Base-by-base conservation (phyloP, 2,113 vertebrate genomes). In the Sturnira hondurensis region DNA sequence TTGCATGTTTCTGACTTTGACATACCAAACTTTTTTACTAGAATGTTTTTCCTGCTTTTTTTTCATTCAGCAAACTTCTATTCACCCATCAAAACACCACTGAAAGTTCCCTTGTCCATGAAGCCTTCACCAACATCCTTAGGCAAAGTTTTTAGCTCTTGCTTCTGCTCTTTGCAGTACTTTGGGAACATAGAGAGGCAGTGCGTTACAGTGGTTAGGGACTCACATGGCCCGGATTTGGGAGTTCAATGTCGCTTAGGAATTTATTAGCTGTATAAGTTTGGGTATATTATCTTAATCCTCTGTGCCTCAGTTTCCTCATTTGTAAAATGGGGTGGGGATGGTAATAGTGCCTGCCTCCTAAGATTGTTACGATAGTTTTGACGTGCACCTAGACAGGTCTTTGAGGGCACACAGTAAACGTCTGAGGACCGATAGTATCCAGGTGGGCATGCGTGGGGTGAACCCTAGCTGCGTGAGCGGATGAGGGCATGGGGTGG, bases 71-170 rank as follows among this genome's bases (percentile, higher is more conserved):
- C 20, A 56, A 61, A 87, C 95, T 96, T 80, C 43, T 86, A 13
- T 77, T 65, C 89, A 91, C 61, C 31, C 81, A 6, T 94, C 56
- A 97, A 93, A 94, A 93, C n/a, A 70, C 76, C 89, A 20, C 22
- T 80, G 43, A 33, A 68, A 84, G 50, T 70, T 7, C 4, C 38
- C 41, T 91, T 56, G 19, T 83, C 61, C 14, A 7, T 31, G 61
- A 81, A 52, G 15, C 63, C 63, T 84, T 95, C 65, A 22, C 28
- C 90, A 76, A 95, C n/a, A 87, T 89, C 71, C 58, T 94, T 47
- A 74, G 56, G 45, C 61, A 70, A n/a, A 92, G 15, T 36, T 41
- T 52, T 52, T 8, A 56, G 17, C 47, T 45, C 20, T n/a, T 31
- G 52, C 10, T 4, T 38, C 10, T 43, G 52, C 2, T 31, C 43